phyloP scores from a whole-genome alignment of 2,888 invertebrate genomes.

The Caenorhabditis sinica region DNA sequence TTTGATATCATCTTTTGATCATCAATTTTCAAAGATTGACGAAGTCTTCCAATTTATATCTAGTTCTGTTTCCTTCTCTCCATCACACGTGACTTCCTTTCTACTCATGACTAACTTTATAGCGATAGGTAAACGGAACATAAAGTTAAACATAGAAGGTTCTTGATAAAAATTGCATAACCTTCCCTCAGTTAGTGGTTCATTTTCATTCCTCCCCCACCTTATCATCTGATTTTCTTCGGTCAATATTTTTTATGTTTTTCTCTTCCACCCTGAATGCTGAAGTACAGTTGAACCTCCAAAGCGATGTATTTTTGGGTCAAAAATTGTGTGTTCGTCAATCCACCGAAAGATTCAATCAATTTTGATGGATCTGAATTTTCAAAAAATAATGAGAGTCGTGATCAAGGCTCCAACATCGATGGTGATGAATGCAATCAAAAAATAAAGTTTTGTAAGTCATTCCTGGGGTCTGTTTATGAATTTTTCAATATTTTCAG shows the following conservation, averaged over 20 bases:
- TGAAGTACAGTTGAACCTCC: slow-evolving; percentile 3
- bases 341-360: background rate
- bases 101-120: background rate
- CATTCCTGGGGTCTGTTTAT: background rate
- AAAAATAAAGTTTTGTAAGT: background rate
- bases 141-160: background rate
- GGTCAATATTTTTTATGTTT: slow-evolving; percentile 9
- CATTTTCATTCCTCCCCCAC: background rate
- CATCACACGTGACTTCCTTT: slow-evolving; percentile 1
- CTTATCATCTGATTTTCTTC: background rate
- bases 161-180: background rate
- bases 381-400: too few species aligned
- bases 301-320: slow-evolving; percentile 18
- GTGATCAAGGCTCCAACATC: background rate
- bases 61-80: background rate
- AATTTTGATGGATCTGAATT: background rate
- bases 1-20: slow-evolving; percentile 22
- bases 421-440: background rate
- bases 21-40: slow-evolving; percentile 9
- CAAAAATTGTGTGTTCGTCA: slow-evolving; percentile 1
- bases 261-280: background rate
- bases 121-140: background rate
- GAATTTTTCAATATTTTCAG: slow-evolving; percentile 1
- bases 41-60: background rate
- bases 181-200: slow-evolving; percentile 12